Evolutionary conservation across 2,113 vertebrate genomes (phyloP).

Genomic region (Microcebus jonahi): DNA sequence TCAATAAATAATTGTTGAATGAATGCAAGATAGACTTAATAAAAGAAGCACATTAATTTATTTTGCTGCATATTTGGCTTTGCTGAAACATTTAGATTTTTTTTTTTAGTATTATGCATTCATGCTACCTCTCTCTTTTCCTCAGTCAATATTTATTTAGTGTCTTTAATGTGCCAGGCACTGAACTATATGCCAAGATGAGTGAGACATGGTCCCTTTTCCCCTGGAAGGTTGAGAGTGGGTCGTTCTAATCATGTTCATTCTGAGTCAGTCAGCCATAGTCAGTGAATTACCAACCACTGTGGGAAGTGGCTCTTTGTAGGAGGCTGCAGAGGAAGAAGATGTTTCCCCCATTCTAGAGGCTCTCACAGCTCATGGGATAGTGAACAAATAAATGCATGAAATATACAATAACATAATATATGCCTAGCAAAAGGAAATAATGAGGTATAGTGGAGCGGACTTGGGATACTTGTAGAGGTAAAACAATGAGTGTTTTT

Average conservation of each 20-base stretch:
- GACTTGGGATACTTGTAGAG: background rate
- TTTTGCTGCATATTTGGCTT: background rate
- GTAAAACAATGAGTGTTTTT: background rate
- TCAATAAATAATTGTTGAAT: conserved; percentile 8
- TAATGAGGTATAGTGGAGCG: background rate
- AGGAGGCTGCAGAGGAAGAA: background rate
- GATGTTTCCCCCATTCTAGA: background rate
- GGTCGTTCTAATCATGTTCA: background rate
- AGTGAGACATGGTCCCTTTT: background rate
- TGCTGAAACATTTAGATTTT: background rate
- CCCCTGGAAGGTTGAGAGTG: background rate
- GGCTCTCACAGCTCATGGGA: background rate
- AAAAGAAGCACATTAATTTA: background rate
- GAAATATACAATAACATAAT: background rate
- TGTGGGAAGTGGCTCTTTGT: background rate
- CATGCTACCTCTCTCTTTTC: background rate
- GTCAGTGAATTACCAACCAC: background rate
- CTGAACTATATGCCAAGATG: background rate
- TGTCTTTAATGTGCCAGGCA: background rate
- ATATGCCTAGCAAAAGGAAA: background rate
- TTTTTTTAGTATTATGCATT: background rate
- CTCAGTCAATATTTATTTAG: background rate
- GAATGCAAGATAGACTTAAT: background rate
- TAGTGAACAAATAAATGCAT: background rate
- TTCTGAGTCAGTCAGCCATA: background rate